These are phyloP conservation scores for Theretra japonica DNA, from an alignment of 2,888 invertebrate species.

Conservation along the genomic window DNA sequence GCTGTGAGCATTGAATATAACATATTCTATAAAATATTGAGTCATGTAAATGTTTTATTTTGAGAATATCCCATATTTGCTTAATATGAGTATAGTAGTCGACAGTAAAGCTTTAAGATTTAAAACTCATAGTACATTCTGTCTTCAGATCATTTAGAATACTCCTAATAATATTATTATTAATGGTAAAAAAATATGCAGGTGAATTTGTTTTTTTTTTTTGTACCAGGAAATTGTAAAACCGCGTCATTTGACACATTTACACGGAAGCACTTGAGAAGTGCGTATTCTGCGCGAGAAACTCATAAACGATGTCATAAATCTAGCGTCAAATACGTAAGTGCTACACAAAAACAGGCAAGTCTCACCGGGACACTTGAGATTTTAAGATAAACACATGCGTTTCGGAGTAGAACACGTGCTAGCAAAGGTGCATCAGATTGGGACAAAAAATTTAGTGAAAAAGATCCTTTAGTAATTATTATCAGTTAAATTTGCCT, in stretches of 20 bases:
- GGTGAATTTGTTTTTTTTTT: not conserved
- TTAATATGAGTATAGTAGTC: too few relatives aligned
- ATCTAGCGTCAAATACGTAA: conserved; percentile 45
- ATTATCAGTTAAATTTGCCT: too few relatives aligned
- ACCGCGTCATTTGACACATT: conserved; percentile 44
- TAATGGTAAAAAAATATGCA: not conserved
- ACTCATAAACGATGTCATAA: conserved; percentile 51
- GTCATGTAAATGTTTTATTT: too few relatives aligned
- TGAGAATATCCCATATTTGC: too few relatives aligned
- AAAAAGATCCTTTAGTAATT: too few relatives aligned
- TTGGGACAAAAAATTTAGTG: not conserved
- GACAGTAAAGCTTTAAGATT: too few relatives aligned
- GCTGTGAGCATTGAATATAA: too few relatives aligned
- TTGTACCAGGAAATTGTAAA: conserved; percentile 37
- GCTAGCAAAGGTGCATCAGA: not conserved
- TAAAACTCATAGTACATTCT: too few relatives aligned
- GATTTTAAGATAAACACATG: conserved; percentile 38
- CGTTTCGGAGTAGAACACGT: conserved; percentile 48
- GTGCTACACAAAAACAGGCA: conserved; percentile 25
- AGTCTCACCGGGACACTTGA: conserved; percentile 22
- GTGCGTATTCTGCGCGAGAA: conserved; percentile 57
- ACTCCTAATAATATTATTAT: not conserved
- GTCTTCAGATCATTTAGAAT: too few relatives aligned
- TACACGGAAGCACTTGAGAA: conserved; percentile 65
- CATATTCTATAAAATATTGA: too few relatives aligned